Conservation (phyloP, 1,140 invertebrate genomes). For the Rhyzopertha dominica region DNA sequence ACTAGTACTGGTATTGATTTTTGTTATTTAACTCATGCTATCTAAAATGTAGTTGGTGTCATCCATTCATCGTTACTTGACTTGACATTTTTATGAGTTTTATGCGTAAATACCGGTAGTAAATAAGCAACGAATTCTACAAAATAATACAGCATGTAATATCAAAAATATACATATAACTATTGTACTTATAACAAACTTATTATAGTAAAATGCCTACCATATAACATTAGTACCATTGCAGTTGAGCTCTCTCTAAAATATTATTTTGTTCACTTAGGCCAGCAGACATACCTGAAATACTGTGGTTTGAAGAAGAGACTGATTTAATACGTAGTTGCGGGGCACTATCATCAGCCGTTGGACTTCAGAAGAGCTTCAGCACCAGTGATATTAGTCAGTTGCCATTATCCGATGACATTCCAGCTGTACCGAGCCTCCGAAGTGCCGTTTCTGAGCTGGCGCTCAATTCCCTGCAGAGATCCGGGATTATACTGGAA, state of each 20-base stretch:
- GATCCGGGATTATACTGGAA: constrained; percentile 54
- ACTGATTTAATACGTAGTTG: constrained; percentile 73
- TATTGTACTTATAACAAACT: too few relatives aligned
- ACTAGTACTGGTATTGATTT: too few relatives aligned
- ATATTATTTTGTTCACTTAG: constrained; percentile 36
- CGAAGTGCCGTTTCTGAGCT: constrained; percentile 62
- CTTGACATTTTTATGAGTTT: too few relatives aligned
- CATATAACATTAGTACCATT: background rate
- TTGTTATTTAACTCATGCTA: too few relatives aligned
- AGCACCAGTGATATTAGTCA: constrained; percentile 71
- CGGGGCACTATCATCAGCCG: constrained; percentile 68
- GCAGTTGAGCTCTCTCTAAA: background rate
- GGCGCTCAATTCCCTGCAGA: constrained; percentile 58
- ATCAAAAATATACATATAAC: too few relatives aligned
- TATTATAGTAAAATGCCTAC: too few relatives aligned
- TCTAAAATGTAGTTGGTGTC: too few relatives aligned
- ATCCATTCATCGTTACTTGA: too few relatives aligned
- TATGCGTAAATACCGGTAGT: too few relatives aligned
- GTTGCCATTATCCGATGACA: constrained; percentile 49
- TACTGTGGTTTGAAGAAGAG: constrained; percentile 69
- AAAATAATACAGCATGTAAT: too few relatives aligned
- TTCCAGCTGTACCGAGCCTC: constrained; percentile 32
- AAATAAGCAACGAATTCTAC: too few relatives aligned
- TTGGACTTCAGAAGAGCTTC: constrained; percentile 75
- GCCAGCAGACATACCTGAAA: constrained; percentile 58